These are phyloP conservation scores for Amphimallon solstitiale DNA, from an alignment of 2,888 invertebrate species.

Conservation along the genomic window DNA sequence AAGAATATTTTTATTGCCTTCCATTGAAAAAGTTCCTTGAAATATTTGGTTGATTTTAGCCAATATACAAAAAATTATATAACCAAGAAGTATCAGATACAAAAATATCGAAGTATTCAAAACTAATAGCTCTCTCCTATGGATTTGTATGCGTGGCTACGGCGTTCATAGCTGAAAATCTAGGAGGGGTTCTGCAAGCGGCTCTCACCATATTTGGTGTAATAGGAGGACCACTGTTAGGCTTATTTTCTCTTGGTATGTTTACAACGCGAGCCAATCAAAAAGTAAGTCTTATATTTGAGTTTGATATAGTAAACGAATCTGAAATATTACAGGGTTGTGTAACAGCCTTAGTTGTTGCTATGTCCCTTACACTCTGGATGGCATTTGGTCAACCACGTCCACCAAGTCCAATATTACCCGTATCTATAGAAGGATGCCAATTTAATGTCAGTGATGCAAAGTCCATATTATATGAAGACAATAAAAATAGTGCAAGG, in stretches of 20 bases:
- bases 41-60: conserved; percentile 54
- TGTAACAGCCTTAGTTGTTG: conserved; percentile 70
- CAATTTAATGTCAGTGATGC: conserved; percentile 32
- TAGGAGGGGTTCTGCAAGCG: conserved; percentile 90
- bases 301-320: not conserved
- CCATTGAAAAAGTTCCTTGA: not conserved
- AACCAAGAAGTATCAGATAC: conserved; percentile 60
- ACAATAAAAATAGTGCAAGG: not conserved
- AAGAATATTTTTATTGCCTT: conserved; percentile 10
- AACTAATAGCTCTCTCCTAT: conserved; percentile 75
- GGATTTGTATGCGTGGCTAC: conserved; percentile 82
- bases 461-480: conserved; percentile 14
- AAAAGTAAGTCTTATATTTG: conserved; percentile 63
- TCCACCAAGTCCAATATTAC: conserved; percentile 68
- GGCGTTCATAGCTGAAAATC: conserved; percentile 82
- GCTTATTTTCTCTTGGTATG: conserved; percentile 88
- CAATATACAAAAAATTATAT: conserved; percentile 58
- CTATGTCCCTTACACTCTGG: conserved; percentile 79
- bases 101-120: conserved; percentile 68
- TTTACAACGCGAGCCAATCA: conserved; percentile 78
- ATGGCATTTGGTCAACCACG: conserved; percentile 86
- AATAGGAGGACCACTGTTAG: conserved; percentile 87
- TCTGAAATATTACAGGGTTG: conserved; percentile 70
- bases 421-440: conserved; percentile 71
- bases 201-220: conserved; percentile 88